phyloP scores from a whole-genome alignment of 2,797 vertebrate genomes.

The Micrastur ruficollis region DNA sequence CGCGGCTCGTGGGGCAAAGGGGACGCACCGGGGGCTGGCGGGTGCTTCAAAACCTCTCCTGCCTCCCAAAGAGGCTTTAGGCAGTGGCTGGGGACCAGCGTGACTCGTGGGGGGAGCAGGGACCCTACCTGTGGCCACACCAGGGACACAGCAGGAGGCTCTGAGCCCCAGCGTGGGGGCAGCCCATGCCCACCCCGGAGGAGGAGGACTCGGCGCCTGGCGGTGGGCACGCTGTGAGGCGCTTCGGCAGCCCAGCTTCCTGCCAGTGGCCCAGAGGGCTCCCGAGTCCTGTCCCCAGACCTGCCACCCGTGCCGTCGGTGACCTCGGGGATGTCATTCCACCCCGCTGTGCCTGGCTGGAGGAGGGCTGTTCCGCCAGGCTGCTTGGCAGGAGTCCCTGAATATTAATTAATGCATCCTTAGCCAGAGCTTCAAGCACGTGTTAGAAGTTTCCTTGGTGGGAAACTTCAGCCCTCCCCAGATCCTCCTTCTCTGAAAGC shows the following conservation, averaged over 20 bases:
- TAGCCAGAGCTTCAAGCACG: not conserved
- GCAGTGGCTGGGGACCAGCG: not conserved
- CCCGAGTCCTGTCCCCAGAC: not conserved
- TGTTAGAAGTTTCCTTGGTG: not conserved
- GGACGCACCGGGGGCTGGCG: fast-evolving
- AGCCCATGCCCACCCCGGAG: not conserved
- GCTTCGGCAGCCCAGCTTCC: not conserved
- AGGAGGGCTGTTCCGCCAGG: not conserved
- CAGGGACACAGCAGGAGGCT: not conserved
- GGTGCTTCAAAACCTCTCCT: not conserved
- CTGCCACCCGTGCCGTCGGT: fast-evolving
- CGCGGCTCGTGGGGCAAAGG: fast-evolving
- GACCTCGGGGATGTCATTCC: not conserved
- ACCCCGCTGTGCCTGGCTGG: not conserved
- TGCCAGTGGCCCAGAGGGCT: not conserved
- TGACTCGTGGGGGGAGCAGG: not conserved
- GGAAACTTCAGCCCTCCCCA: not conserved
- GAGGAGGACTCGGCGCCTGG: fast-evolving
- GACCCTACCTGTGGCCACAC: not conserved
- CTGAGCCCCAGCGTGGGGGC: fast-evolving
- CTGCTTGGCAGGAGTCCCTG: not conserved
- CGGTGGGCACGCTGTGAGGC: not conserved
- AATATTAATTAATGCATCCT: not conserved
- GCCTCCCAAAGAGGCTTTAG: not conserved
- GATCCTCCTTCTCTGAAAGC: not conserved